Evolutionary conservation across 2,113 vertebrate genomes (phyloP), one percentile per base, ranked within the genome.

Genomic region (Prionailurus bengalensis): DNA sequence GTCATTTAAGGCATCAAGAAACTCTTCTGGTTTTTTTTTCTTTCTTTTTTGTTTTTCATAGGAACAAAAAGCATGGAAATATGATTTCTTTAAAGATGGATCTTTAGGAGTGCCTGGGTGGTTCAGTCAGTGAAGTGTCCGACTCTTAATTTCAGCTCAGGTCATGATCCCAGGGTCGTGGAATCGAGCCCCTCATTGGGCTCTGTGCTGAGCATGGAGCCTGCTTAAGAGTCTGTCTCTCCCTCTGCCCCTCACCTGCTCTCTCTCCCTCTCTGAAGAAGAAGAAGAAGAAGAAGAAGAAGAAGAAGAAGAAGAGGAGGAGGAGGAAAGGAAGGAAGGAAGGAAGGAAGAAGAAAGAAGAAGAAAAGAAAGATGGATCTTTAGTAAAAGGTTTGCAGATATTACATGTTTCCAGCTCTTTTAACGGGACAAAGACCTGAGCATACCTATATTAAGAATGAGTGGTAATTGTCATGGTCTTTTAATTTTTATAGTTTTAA

Each of bases 401-500:
- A 6, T 70, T 81, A 53, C 25, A 73, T 55, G 48, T 73, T 96
- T 80, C 19, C 53, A 71, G 83, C 51, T 14, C 19, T 73, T 94
- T 88, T 95, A 93, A 81, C 63, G 65, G 45, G 17, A 85, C 25
- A 73, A 19, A 95, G 66, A 68, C 25, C 27, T 73, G 84, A 83
- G 31, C 13, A 73, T 71, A 89, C 17, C 27, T 17, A 7, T 90
- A 86, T 51, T 58, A 25, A 95, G 48, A 91, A 84, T 23, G 55
- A 91, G 23, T 74, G 63, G 21, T 78, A 31, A 71, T 78, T 95
- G 39, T 51, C 74, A 80, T 61, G 45, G 3, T 78, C 29, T 93
- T 84, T 92, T 73, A 36, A 82, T 48, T 33, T 91, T 58, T 53
- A 48, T 82, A 63, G 25, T 29, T 89, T 73, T 48, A 89, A 85